phyloP scores from a whole-genome alignment of 2,113 vertebrate genomes.

The Collichthys lucidus region DNA sequence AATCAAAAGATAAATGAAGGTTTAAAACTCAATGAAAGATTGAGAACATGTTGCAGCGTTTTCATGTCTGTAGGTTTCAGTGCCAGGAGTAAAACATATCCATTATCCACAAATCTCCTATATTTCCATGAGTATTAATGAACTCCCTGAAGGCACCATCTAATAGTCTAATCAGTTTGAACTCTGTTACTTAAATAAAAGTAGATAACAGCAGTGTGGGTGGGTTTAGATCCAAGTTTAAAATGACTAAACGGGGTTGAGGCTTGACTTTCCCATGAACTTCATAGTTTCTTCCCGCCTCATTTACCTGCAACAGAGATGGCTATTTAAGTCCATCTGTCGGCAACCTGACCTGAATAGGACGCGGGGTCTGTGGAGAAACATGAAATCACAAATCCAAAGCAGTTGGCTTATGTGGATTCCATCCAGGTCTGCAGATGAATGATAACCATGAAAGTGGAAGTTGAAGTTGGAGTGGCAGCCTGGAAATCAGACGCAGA shows the following conservation, averaged over 20 bases:
- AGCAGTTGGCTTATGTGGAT: slow-evolving; percentile 7
- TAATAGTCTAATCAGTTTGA: slow-evolving; percentile 4
- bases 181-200: slow-evolving; percentile 4
- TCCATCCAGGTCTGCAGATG: slow-evolving; percentile 36
- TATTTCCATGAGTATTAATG: not conserved
- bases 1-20: not conserved
- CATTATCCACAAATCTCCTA: not conserved
- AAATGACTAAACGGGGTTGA: slow-evolving; percentile 31
- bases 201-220: slow-evolving; percentile 19
- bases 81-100: not conserved
- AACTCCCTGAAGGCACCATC: not conserved
- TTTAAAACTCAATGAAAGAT: slow-evolving; percentile 1
- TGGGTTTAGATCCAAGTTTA: slow-evolving; percentile 23
- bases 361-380: slow-evolving; percentile 16
- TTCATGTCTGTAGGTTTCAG: not conserved
- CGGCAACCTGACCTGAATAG: slow-evolving; percentile 30
- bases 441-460: slow-evolving; percentile 23
- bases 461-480: not conserved
- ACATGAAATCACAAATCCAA: slow-evolving; percentile 38
- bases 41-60: not conserved
- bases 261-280: slow-evolving; percentile 74
- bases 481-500: slow-evolving; percentile 16
- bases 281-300: slow-evolving; percentile 60
- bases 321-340: slow-evolving; percentile 65
- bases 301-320: slow-evolving; percentile 79